Evolutionary conservation across 2,113 vertebrate species (phyloP).

Genomic region (Herpetotheres cachinnans): DNA sequence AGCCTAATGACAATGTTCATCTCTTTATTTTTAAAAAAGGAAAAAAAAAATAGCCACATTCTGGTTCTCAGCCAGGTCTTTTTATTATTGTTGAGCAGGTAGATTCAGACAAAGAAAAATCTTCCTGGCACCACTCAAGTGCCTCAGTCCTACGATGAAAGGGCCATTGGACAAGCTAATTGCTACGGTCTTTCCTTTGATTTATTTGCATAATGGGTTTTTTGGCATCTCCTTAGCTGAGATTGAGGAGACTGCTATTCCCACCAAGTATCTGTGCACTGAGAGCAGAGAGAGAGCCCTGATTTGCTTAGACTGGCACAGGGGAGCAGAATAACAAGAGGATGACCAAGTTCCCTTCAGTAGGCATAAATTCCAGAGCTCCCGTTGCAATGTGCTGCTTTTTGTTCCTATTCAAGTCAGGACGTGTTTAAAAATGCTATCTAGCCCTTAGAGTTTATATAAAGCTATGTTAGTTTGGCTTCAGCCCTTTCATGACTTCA

Average conservation of each 20-base stretch:
- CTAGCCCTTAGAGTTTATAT: background rate
- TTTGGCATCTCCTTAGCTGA: background rate
- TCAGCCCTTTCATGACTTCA: background rate
- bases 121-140: background rate
- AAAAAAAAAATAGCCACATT: accelerated
- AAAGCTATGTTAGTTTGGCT: background rate
- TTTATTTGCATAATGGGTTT: background rate
- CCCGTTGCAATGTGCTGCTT: background rate
- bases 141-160: background rate
- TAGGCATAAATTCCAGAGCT: background rate
- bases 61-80: background rate
- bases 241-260: background rate
- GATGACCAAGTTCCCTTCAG: background rate
- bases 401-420: background rate
- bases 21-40: background rate
- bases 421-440: background rate
- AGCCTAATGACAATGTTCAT: background rate
- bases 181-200: background rate
- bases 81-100: background rate
- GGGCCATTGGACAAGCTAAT: background rate
- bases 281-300: background rate
- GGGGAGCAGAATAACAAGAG: background rate
- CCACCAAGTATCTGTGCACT: background rate
- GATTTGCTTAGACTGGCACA: background rate
- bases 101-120: background rate